Base-by-base conservation (phyloP, 2,888 invertebrate species). In the Taenaris catops region DNA sequence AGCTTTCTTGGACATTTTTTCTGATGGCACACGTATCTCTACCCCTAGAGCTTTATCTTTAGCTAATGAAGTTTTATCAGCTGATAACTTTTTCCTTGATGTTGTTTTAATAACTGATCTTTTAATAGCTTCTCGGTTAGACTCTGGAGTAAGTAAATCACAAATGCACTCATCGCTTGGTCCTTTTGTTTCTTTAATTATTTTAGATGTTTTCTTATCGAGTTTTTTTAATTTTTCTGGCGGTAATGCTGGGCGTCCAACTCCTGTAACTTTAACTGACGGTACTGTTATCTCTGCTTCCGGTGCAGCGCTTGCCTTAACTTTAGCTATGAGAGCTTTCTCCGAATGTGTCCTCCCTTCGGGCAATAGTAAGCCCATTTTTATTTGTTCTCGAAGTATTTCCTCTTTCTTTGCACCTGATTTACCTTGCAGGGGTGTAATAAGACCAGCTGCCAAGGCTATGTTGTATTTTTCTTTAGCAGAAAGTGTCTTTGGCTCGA, bases 131-230 rank as follows among this genome's bases (percentile, higher is more conserved):
- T 18, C 1, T 26, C 40, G 44, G 46, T 53, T 45, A 3, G 46
- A 47, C 8, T 48, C 46, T 8, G 56, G 54, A n/a, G 55, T 49
- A 4, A 59, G 35, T 10, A 55, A 36, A 6, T 46, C 45, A 40
- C 58, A 59, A 25, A 63, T 61, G 34, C 63, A 63, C 51, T 63
- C 58, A 25, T 61, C 62, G 21, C 50, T 53, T 4, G 61, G 59
- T 0, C 62, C 63, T 44, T 55, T 55, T 1, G 54, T 55, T 47
- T 61, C 61, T 44, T 43, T 58, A 12, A 58, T 52, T 1, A 44
- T 25, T 46, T 61, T 60, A n/a, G 52, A 50, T 1, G 58, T 56
- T 46, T 48, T 41, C 17, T 34, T 17, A 20, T 58, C 41, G 17
- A 58, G 34, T 34, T 50, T 47, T 29, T 21, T 34, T 31, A 48